Base-by-base conservation (phyloP, 2,113 vertebrate species). In the Polypterus bichir region DNA sequence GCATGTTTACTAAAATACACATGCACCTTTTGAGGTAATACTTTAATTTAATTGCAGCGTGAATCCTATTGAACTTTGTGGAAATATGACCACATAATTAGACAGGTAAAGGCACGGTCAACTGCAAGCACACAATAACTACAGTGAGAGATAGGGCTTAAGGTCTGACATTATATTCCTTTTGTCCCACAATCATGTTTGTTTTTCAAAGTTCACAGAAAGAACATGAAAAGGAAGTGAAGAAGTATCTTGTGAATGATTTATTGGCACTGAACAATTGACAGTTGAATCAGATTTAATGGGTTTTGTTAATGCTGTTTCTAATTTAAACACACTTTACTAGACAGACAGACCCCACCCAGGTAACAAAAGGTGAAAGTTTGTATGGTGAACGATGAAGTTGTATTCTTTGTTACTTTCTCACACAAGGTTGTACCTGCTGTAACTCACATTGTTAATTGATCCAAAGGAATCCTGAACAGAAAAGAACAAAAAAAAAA, bases 131-230 rank as follows among this genome's bases (percentile, higher is more conserved):
- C 62, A 85, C 73, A 81, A 62, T 68, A 71, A 61, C 60, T 48
- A 47, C 66, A 70, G 69, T 71, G 69, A 85, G 73, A 79, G 74
- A 74, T 44, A n/a, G 72, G 66, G 70, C 73, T 83, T 83, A 71
- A 77, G 71, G 10, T 56, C 47, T 79, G 73, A 80, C 69, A 74
- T 73, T 81, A 79, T 70, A 68, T 68, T 71, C 63, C 65, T 71
- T 79, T 74, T 79, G 64, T 77, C 69, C 59, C 58, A 59, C 10
- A 69, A 68, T 65, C 65, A 59, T 70, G 69, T 80, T 81, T 85
- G 76, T 73, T 83, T 79, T 82, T 73, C 68, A 48, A 77, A 73
- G 76, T 78, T 86, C 73, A 82, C 72, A 57, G 44, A 72, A 83
- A 76, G 69, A 68, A 66, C 75, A 73, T 71, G 79, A 76, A 69